These are phyloP conservation scores for Haemorhous mexicanus DNA, from an alignment of 2,113 vertebrate genomes.

Conservation along the genomic window DNA sequence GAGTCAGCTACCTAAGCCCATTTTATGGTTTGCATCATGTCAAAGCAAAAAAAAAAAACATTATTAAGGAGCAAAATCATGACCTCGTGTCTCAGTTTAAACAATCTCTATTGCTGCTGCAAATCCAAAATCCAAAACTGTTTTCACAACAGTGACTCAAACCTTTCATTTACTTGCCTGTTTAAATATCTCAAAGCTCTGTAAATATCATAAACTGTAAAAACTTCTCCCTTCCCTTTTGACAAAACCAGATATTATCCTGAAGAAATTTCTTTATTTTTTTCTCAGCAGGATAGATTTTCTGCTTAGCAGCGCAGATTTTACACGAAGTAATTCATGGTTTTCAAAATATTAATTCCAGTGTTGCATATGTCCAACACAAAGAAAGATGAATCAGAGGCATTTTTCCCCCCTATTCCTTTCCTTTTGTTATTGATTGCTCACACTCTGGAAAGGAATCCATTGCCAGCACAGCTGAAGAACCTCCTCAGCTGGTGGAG, in stretches of 20 bases:
- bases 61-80: background rate
- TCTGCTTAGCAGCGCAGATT: slow-evolving; percentile 1
- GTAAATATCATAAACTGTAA: background rate
- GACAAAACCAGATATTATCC: background rate
- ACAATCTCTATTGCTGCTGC: background rate
- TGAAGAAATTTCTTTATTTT: background rate
- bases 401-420: background rate
- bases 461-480: background rate
- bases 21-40: background rate
- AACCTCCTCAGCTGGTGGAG: accelerated
- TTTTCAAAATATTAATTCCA: slow-evolving; percentile 45
- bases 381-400: background rate
- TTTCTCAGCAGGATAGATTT: background rate
- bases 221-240: background rate
- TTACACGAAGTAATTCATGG: background rate
- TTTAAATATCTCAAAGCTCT: slow-evolving; percentile 4
- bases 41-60: background rate
- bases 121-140: background rate
- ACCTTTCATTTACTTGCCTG: background rate
- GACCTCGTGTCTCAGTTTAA: background rate
- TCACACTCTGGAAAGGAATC: background rate
- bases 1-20: background rate
- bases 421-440: background rate
- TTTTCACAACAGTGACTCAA: background rate
- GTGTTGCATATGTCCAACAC: background rate